Conservation (phyloP, 2,113 vertebrate genomes). For the Pogona vitticeps region DNA sequence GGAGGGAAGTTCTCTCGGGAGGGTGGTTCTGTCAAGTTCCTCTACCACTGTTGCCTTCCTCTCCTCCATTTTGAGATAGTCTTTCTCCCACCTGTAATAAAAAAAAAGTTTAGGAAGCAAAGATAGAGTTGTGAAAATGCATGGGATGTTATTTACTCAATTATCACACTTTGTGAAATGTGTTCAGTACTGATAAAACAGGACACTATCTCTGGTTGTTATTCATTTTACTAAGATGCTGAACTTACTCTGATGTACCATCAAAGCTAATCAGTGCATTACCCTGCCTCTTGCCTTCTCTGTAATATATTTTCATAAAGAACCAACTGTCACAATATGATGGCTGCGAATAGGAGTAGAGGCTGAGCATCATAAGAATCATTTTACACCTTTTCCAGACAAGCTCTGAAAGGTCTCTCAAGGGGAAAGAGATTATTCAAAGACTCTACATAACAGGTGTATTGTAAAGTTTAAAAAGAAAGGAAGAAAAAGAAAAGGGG, state of each 20-base stretch:
- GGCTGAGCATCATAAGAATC: conserved; percentile 32
- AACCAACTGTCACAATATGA: conserved; percentile 48
- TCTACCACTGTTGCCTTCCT: not conserved
- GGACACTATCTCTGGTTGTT: conserved; percentile 15
- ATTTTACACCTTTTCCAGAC: conserved; percentile 35
- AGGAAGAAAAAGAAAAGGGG: not conserved
- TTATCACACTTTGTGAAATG: conserved; percentile 47
- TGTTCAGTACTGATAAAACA: conserved; percentile 59
- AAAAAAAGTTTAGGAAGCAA: not conserved
- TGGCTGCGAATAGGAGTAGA: not conserved
- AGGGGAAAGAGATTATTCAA: not conserved
- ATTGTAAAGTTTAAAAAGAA: not conserved
- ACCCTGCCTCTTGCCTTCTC: conserved; percentile 43
- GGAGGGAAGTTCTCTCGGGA: too few relatives aligned
- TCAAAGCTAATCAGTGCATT: conserved; percentile 52
- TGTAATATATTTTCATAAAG: conserved; percentile 53
- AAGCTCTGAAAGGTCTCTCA: conserved; percentile 20
- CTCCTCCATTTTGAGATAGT: not conserved
- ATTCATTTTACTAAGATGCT: conserved; percentile 45
- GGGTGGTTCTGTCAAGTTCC: too few relatives aligned
- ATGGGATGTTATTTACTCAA: conserved; percentile 38
- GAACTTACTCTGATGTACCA: conserved; percentile 14
- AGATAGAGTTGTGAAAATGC: not conserved
- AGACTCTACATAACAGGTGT: not conserved
- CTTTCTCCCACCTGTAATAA: not conserved